Conservation (phyloP, 2,797 vertebrate genomes). For the Micropoecilia bifurca region DNA sequence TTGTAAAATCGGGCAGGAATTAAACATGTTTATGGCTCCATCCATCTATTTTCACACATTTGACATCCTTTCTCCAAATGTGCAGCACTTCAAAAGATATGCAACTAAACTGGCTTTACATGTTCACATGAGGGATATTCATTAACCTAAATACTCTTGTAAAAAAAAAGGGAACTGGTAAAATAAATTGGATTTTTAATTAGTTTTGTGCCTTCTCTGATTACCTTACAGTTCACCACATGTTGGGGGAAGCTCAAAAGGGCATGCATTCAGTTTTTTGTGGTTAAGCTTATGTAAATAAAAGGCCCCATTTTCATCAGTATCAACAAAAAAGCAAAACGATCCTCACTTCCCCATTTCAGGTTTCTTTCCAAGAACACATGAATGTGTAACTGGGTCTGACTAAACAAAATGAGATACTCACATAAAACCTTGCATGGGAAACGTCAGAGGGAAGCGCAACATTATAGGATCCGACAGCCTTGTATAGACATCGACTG, state of each 20-base stretch:
- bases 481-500: slow-evolving; percentile 95
- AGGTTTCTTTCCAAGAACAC: neutral
- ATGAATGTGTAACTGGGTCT: neutral
- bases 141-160: neutral
- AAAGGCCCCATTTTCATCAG: neutral
- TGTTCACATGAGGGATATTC: neutral
- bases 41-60: neutral
- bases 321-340: neutral
- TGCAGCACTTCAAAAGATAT: neutral
- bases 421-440: slow-evolving; percentile 98
- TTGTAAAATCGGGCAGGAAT: neutral
- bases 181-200: neutral
- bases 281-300: neutral
- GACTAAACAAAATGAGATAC: slow-evolving; percentile 64
- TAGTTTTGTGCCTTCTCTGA: neutral
- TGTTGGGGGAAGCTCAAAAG: neutral
- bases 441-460: slow-evolving; percentile 97
- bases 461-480: slow-evolving; percentile 95
- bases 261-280: neutral
- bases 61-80: neutral
- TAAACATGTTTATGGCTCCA: neutral
- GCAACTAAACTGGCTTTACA: neutral
- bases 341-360: neutral
- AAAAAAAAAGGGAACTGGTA: neutral
- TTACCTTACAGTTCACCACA: neutral